Evolutionary conservation across 2,797 vertebrate genomes (phyloP).

Genomic region (Falco biarmicus): DNA sequence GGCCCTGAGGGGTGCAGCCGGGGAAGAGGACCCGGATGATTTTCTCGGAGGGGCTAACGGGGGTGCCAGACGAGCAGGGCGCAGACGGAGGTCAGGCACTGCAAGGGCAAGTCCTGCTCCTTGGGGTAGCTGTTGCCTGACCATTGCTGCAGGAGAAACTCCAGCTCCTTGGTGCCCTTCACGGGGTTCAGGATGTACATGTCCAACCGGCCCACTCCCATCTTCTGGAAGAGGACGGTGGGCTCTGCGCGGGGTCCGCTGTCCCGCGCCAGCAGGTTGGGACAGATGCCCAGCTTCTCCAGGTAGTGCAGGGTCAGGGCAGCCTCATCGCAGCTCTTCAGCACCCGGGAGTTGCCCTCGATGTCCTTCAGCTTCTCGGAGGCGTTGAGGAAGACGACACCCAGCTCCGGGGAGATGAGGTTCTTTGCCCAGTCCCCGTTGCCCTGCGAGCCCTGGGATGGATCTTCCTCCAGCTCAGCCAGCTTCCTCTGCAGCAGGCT

Average conservation of each 20-base stretch:
- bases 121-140: constrained; percentile 51
- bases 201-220: constrained; percentile 94
- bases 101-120: constrained; percentile 73
- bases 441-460: constrained; percentile 26
- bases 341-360: constrained; percentile 68
- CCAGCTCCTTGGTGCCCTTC: constrained; percentile 83
- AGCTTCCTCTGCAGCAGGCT: constrained; percentile 89
- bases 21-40: constrained; percentile 92
- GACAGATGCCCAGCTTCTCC: constrained; percentile 80
- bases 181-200: constrained; percentile 91
- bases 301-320: constrained; percentile 81
- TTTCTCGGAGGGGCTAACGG: constrained; percentile 84
- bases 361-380: constrained; percentile 71
- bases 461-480: constrained; percentile 84
- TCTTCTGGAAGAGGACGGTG: constrained; percentile 90
- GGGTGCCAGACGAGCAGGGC: constrained; percentile 94
- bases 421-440: constrained; percentile 82
- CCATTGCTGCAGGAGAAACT: constrained; percentile 84
- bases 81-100: constrained; percentile 84
- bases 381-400: constrained; percentile 90
- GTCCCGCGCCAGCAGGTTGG: constrained; percentile 78
- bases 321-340: constrained; percentile 85
- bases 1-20: constrained; percentile 87
- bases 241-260: constrained; percentile 78
- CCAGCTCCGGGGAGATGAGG: constrained; percentile 90